phyloP scores from a whole-genome alignment of 2,797 vertebrate genomes.

The Thripadectes ignobilis region DNA sequence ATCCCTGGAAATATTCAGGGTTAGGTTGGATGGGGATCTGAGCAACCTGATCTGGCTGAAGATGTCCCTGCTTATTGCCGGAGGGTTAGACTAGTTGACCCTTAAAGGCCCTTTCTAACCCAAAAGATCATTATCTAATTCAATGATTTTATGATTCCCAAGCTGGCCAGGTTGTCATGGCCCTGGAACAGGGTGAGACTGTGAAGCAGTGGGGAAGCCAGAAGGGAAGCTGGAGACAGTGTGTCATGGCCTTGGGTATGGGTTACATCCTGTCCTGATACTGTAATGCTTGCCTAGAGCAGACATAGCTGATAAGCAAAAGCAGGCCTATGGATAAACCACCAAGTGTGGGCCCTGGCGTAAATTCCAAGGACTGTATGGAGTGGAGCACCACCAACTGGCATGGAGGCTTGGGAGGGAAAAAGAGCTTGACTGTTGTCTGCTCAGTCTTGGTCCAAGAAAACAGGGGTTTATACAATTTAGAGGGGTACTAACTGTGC shows the following conservation, averaged over 20 bases:
- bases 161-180: accelerated
- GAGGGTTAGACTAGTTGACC: accelerated
- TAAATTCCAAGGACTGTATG: background rate
- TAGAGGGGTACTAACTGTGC: background rate
- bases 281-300: background rate
- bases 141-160: background rate
- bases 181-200: background rate
- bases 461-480: background rate
- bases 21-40: background rate
- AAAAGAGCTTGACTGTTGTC: background rate
- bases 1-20: background rate
- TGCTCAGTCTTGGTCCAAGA: background rate
- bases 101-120: background rate
- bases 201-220: background rate
- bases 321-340: background rate
- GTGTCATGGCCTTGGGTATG: accelerated
- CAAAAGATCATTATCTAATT: background rate
- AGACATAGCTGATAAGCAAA: background rate
- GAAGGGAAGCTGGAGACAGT: background rate
- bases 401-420: background rate
- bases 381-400: background rate
- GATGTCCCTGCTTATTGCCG: background rate
- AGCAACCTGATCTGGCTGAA: background rate
- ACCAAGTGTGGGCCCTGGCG: accelerated
- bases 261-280: background rate